Evolutionary conservation across 92 coral and sea anemone genomes (phyloP).

Genomic region (Porites evermanni): DNA sequence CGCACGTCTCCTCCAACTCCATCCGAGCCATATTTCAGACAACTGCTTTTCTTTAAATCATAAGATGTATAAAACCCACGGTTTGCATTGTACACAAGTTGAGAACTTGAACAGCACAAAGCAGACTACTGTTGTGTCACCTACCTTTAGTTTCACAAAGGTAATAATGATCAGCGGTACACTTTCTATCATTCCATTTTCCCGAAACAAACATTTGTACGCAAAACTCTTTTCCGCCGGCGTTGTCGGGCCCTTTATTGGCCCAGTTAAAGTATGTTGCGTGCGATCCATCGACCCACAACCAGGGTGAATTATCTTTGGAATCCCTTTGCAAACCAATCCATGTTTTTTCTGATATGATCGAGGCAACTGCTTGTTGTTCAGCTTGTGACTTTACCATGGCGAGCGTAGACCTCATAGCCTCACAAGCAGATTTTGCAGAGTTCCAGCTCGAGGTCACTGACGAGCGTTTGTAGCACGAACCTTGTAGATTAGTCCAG

Average conservation of each 20-base stretch:
- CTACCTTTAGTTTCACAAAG: background rate
- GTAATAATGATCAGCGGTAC: background rate
- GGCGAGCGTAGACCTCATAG: background rate
- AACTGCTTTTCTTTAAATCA: no score
- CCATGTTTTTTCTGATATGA: background rate
- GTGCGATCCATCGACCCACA: background rate
- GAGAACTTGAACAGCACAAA: no score
- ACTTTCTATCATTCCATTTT: background rate
- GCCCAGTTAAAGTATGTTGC: background rate
- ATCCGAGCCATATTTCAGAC: no score
- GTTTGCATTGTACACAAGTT: no score
- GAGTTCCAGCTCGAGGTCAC: background rate
- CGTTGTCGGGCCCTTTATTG: background rate
- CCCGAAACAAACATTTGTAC: background rate
- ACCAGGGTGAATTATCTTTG: background rate
- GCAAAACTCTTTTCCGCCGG: background rate
- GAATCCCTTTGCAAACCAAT: slow-evolving; percentile 1
- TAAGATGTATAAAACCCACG: no score
- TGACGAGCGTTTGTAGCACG: background rate
- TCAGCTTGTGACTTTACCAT: background rate
- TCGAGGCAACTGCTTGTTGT: background rate
- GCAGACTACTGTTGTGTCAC: no score
- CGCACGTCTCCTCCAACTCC: no score
- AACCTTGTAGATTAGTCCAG: background rate
- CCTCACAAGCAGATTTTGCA: background rate